Percentiles rank a stretch among this genome's conserved stretches.
Evolutionary conservation across 2,797 vertebrate genomes (phyloP).

Genomic region (Channallabes apus): DNA sequence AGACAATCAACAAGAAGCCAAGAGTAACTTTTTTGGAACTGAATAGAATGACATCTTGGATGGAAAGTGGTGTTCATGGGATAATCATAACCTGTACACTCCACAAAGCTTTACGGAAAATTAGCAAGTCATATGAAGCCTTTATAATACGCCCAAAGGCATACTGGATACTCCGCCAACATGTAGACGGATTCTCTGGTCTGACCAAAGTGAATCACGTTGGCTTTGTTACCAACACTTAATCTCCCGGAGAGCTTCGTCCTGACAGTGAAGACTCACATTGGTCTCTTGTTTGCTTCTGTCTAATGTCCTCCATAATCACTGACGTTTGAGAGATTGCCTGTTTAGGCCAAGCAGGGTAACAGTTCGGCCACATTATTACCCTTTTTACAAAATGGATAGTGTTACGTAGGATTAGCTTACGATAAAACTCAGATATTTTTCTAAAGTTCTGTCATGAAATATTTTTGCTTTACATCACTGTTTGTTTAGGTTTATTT

Average conservation of each 20-base stretch:
- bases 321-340: background rate
- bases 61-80: constrained; percentile 5
- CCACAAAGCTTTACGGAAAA: background rate
- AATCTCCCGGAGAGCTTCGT: background rate
- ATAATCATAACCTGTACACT: background rate
- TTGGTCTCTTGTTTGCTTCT: background rate
- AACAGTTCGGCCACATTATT: background rate
- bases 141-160: background rate
- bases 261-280: background rate
- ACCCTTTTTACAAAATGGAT: background rate
- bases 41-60: background rate
- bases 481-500: background rate
- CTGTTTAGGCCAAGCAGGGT: background rate
- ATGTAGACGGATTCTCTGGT: background rate
- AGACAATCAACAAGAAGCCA: background rate
- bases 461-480: background rate
- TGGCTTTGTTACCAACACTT: background rate
- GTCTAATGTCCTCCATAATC: background rate
- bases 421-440: background rate
- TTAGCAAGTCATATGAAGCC: background rate
- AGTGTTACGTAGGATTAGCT: too few species aligned
- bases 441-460: background rate
- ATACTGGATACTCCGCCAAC: background rate
- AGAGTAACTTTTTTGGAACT: background rate
- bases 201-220: too few species aligned